Conservation (phyloP, 2,888 invertebrate genomes). For the Brenthis hecate region DNA sequence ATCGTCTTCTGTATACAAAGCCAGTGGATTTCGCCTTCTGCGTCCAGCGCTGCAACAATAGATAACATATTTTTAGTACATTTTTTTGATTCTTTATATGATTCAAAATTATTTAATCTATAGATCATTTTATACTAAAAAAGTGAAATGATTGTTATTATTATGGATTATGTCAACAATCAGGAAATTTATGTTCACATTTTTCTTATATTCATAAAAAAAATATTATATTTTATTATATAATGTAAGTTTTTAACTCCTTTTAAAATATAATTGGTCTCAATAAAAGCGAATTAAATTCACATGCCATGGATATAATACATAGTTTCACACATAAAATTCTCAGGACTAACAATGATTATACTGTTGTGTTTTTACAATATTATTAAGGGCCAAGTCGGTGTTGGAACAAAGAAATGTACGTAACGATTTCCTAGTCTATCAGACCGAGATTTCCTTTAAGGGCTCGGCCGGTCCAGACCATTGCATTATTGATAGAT, state of each 20-base stretch:
- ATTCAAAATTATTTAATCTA: too few relatives aligned
- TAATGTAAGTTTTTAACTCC: neutral
- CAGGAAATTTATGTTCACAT: too few relatives aligned
- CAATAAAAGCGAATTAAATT: conserved; percentile 1
- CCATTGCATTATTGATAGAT: conserved; percentile 43
- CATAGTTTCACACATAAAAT: conserved; percentile 20
- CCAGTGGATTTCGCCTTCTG: conserved; percentile 81
- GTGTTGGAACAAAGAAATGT: conserved; percentile 33
- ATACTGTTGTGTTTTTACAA: conserved; percentile 27
- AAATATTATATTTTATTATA: neutral
- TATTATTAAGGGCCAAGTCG: conserved; percentile 31
- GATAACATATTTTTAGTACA: conserved; percentile 19
- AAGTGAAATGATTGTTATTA: too few relatives aligned
- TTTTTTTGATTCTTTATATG: neutral
- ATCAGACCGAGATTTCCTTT: conserved; percentile 39
- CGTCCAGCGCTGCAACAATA: conserved; percentile 69
- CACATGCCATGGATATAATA: conserved; percentile 5
- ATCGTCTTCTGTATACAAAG: conserved; percentile 91
- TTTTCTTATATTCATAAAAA: too few relatives aligned
- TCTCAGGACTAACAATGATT: conserved; percentile 21
- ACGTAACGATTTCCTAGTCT: conserved; percentile 38
- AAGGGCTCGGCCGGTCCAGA: conserved; percentile 27
- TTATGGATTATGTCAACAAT: too few relatives aligned
- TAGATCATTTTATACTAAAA: too few relatives aligned
- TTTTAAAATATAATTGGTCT: conserved; percentile 9